Evolutionary conservation across 2,797 vertebrate genomes (phyloP).

Genomic region (Spondyliosoma cantharus): DNA sequence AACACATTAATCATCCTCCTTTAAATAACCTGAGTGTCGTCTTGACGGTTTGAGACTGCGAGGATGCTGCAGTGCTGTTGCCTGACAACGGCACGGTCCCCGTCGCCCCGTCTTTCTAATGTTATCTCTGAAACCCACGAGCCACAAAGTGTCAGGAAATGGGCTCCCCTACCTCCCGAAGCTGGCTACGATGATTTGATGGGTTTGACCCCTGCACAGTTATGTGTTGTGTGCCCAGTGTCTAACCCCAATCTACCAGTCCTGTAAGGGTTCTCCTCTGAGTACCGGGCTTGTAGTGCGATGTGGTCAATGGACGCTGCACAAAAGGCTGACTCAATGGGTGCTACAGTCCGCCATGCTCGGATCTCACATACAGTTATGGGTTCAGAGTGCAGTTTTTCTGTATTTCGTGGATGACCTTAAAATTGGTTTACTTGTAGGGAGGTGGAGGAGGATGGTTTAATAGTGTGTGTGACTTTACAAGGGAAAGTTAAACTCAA

Average conservation of each 20-base stretch:
- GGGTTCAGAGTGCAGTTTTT: conserved; percentile 30
- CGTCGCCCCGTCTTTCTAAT: conserved; percentile 68
- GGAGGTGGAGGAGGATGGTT: conserved; percentile 26
- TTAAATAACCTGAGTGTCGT: conserved; percentile 87
- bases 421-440: background rate
- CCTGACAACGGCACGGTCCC: conserved; percentile 78
- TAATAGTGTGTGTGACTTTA: conserved; percentile 14
- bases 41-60: conserved; percentile 80
- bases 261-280: conserved; percentile 19
- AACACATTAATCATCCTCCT: conserved; percentile 86
- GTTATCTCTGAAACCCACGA: conserved; percentile 82
- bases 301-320: conserved; percentile 30
- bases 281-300: conserved; percentile 35
- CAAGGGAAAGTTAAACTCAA: conserved; percentile 8
- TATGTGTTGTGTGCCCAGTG: conserved; percentile 52
- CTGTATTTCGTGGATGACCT: conserved; percentile 12
- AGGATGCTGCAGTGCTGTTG: conserved; percentile 77
- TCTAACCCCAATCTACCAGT: conserved; percentile 70
- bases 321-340: conserved; percentile 47
- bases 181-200: conserved; percentile 64
- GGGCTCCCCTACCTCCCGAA: conserved; percentile 47
- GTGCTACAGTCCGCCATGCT: background rate
- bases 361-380: conserved; percentile 2
- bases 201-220: conserved; percentile 68
- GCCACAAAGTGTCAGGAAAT: conserved; percentile 77